Base-by-base conservation (phyloP, 2,113 vertebrate species). In the Corydoras sp. region DNA sequence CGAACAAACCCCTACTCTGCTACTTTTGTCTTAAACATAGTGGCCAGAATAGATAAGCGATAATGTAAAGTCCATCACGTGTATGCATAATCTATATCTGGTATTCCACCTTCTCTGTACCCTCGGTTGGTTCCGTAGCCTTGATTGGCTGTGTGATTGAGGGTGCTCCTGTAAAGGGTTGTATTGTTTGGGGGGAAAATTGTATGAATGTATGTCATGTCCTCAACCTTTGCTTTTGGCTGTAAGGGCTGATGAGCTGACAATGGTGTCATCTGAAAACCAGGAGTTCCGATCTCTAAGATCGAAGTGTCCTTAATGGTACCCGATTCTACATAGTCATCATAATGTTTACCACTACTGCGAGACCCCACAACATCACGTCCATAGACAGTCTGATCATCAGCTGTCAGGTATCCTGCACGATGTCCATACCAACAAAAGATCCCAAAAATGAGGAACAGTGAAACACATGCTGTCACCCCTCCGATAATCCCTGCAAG, bases 261-360 rank as follows among this genome's bases (percentile, higher is more conserved):
- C 88, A 92, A 85, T 58, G 94, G 90, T 58, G 93, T 90, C 93
- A 95, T 97, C 81, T 95, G 94, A 70, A 97, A 89, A 62, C 94
- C 92, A 0, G 92, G 92, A 30, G 92, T 92, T 10, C 92, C 88
- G 77, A 96, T 94, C 73, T 97, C 94, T 84, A 97, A 86, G 77
- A 97, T 95, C 68, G 94, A 95, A 75, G 91, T 95, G 80, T 97
- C 94, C 85, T 97, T 97, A 88, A 96, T 97, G 77, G 94, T 97
- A 65, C 94, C 94, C 0, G 94, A 94, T 80, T 97, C 94, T 71
- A 95, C 84, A 60, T 95, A 96, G 85, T 94, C 92, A 9, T 93
- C 93, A 32, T 92, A 93, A 77, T 90, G 91, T 78, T 94, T 91
- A 61, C 83, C 87, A 69, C 65, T 70, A 51, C 85, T 82, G 4